Base-by-base conservation (phyloP, 2,888 invertebrate species). In the Drosophila leonis region DNA sequence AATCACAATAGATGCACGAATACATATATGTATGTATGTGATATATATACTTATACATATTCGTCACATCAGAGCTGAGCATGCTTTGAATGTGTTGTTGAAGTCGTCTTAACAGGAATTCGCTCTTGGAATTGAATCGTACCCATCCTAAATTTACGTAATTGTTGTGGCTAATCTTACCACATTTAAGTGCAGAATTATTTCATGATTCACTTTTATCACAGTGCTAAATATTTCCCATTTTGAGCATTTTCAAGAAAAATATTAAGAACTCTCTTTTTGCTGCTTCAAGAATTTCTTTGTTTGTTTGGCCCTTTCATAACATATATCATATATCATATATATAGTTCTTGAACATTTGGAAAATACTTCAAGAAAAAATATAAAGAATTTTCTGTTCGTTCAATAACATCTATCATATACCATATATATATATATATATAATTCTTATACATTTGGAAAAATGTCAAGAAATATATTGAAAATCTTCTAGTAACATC, bases 171-270 rank as follows among this genome's bases (percentile, higher is more conserved):
- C 8, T 29, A 10, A 51, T 41, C 20, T 1, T 39, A 15, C 31
- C 51, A 29, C 29, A 41, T 15, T 61, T 31, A 39, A 51, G 20
- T 65, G 49, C 52, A 65, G 52, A 46, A 66, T 24, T 44, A 52
- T 35, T 56, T 49, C 35, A 56, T 59, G 42, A 57, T 61, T 72
- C 48, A 54, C 63, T 57, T 56, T 67, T 76, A 79, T 76, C 75
- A 76, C 75, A 74, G 64, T 79, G 61, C 64, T 54, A 54, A 29
- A 61, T 41, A 33, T 44, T 39, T 35, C 35, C 15, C 13, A 12
- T 42, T 37, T 75, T 75, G 74, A 75, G 78, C 75, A 75, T 65
- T 65, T 24, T 20, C 9, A 33, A 20, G 33, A 52, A 35, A 51
- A 51, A 35, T 52, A 24, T 52, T 9, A 8, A 48, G 20, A 33